Evolutionary conservation across 2,113 vertebrate species (phyloP).

Genomic region (Pygoscelis antarcticus): DNA sequence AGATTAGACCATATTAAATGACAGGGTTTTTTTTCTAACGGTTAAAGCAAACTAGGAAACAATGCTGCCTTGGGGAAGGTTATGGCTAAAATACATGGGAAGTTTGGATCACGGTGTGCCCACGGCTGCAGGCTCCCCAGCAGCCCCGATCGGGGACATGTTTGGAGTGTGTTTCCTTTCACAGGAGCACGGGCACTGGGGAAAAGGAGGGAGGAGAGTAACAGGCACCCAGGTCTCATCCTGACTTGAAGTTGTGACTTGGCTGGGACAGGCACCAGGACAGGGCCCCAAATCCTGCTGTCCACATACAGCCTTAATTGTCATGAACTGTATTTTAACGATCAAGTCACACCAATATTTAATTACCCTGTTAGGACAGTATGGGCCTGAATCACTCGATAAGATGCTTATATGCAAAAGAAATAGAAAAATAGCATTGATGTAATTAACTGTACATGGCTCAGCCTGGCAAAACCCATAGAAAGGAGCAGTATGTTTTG

Average conservation of each 20-base stretch:
- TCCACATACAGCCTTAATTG: background rate
- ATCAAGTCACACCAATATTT: background rate
- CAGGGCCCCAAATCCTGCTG: background rate
- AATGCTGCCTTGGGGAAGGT: background rate
- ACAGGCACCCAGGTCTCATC: background rate
- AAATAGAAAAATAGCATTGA: background rate
- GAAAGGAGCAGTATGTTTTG: background rate
- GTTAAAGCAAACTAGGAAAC: background rate
- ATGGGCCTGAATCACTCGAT: background rate
- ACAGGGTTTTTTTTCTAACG: background rate
- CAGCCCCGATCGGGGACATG: rapidly evolving
- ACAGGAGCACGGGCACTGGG: background rate
- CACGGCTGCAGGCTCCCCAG: background rate
- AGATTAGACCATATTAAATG: background rate
- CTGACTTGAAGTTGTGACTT: background rate
- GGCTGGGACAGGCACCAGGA: background rate
- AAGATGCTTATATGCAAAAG: background rate
- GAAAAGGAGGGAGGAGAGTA: background rate
- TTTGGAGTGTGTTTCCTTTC: background rate
- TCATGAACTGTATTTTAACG: background rate
- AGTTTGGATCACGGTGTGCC: rapidly evolving
- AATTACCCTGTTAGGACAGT: background rate
- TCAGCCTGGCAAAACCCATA: background rate
- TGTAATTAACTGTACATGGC: background rate
- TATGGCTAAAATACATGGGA: background rate